A percentile compares a stretch with the other conserved stretches of the same genome.
phyloP scores from a whole-genome alignment of 1,140 invertebrate species.

The Leptoteleia sp. region DNA sequence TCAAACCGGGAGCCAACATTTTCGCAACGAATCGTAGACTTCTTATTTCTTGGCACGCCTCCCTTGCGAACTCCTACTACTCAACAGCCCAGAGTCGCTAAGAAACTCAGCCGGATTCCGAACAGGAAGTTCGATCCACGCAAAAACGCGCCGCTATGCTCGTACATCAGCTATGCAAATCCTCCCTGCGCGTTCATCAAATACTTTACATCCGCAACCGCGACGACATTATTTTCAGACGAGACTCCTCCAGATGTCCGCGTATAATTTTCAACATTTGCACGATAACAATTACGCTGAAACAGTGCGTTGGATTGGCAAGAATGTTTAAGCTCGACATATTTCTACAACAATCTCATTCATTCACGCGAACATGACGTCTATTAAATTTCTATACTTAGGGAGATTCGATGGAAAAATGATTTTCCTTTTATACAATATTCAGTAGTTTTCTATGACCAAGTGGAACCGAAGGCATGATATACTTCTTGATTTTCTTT shows the following conservation, averaged over 20 bases:
- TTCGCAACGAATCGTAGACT: constrained; percentile 76
- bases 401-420: too few species aligned
- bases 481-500: too few species aligned
- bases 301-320: too few species aligned
- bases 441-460: too few species aligned
- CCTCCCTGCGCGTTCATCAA: constrained; percentile 25
- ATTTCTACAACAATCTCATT: too few species aligned
- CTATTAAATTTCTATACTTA: too few species aligned
- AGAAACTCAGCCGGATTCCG: constrained; percentile 66
- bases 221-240: constrained; percentile 25
- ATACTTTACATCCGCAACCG: constrained; percentile 17
- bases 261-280: too few species aligned
- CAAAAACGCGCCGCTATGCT: constrained; percentile 51
- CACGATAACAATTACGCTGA: too few species aligned
- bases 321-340: too few species aligned
- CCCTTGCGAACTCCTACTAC: constrained; percentile 71
- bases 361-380: too few species aligned
- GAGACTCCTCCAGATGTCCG: not conserved
- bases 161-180: constrained; percentile 61
- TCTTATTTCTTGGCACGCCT: constrained; percentile 75
- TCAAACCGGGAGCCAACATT: constrained; percentile 73
- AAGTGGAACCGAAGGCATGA: too few species aligned
- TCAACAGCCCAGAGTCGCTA: constrained; percentile 54
- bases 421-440: too few species aligned
- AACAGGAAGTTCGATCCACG: constrained; percentile 65